phyloP scores from a whole-genome alignment of 2,888 invertebrate genomes.

The Pristionchus arcanus region DNA sequence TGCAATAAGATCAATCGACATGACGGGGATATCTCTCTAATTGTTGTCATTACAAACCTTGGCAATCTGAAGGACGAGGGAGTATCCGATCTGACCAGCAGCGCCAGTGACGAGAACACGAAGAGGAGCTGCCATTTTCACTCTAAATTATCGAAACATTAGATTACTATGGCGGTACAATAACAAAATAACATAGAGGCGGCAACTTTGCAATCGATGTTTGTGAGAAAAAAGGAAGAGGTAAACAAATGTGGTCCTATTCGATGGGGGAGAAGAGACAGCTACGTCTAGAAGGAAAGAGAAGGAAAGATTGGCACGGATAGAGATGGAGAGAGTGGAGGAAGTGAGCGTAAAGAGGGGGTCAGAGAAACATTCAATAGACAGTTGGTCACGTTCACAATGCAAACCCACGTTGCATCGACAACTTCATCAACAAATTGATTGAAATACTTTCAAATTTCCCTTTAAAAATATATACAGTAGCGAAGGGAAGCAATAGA shows the following conservation, averaged over 20 bases:
- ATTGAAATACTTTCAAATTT: neutral
- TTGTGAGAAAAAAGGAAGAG: neutral
- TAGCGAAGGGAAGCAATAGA: neutral
- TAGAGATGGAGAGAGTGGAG: neutral
- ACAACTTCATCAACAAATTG: neutral
- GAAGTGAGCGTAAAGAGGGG: conserved; percentile 3
- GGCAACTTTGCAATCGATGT: neutral
- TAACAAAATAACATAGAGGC: neutral
- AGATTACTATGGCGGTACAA: neutral
- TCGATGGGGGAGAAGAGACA: neutral
- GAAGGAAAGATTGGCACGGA: conserved; percentile 33
- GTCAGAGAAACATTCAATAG: neutral
- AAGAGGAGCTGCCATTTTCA: conserved; percentile 67
- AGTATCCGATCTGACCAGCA: conserved; percentile 99
- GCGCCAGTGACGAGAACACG: conserved; percentile 91
- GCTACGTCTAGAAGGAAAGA: neutral
- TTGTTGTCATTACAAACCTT: conserved; percentile 86
- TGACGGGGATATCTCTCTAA: conserved; percentile 79
- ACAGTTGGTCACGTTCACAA: conserved; percentile 45
- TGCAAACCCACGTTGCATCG: conserved; percentile 38
- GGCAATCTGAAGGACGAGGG: conserved; percentile 93
- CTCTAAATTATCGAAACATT: neutral
- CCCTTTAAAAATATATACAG: neutral
- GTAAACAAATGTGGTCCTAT: neutral
- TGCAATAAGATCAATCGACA: too few relatives aligned